A percentile compares a stretch with the other conserved stretches of the same genome.
Evolutionary conservation across 37 sponge, comb jelly and placozoan genomes (phyloP).

Genomic region (Ephydatia muelleri): DNA sequence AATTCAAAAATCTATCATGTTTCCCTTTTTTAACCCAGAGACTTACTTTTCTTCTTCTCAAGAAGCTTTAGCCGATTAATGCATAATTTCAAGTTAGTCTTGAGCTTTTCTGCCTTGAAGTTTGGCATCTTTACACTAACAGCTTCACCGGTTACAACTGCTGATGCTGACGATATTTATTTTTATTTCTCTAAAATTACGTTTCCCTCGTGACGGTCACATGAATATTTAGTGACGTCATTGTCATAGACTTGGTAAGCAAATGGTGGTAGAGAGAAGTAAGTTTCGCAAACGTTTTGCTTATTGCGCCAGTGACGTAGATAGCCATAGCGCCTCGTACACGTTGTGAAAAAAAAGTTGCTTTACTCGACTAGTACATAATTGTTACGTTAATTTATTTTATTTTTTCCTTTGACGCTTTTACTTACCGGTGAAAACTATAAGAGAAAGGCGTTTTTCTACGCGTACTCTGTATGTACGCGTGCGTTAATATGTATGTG

Average conservation of each 20-base stretch:
- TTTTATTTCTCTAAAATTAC: neutral
- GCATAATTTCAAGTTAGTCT: slow-evolving; percentile 79
- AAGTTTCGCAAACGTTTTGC: neutral
- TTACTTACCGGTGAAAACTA: no score
- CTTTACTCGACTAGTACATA: neutral
- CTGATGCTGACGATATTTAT: neutral
- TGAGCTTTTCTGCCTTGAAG: slow-evolving; percentile 88
- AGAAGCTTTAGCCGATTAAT: slow-evolving; percentile 97
- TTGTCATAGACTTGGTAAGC: neutral
- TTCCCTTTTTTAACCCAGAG: neutral
- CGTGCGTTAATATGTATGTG: neutral
- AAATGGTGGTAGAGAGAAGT: neutral
- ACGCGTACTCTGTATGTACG: neutral
- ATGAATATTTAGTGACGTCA: neutral
- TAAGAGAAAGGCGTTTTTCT: neutral
- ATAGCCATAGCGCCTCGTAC: neutral
- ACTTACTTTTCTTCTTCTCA: slow-evolving; percentile 99
- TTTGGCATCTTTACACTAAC: slow-evolving; percentile 51
- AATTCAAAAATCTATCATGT: neutral
- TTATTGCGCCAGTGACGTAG: neutral
- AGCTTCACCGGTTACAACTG: neutral
- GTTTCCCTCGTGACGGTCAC: neutral
- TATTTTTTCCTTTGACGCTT: no score
- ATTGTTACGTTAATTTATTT: no score
- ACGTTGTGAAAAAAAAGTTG: neutral